Base-by-base conservation (phyloP, 2,113 vertebrate species). In the Sorex araneus region DNA sequence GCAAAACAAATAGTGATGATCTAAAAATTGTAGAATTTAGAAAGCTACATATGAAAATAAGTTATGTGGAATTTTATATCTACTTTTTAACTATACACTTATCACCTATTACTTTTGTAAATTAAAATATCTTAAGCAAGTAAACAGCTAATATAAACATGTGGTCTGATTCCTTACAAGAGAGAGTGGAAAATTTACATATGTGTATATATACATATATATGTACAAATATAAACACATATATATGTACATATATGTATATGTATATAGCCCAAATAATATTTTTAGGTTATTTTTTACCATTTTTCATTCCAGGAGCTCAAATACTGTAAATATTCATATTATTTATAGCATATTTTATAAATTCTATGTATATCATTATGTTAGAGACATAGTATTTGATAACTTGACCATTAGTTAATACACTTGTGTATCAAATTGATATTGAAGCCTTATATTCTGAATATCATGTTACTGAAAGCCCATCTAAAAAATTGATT, bases 91-190 rank as follows among this genome's bases (percentile, higher is more conserved):
- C 23, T 60, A 4, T 7, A 57, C 57, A 60, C 23, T 60, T 60
- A 21, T 79, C 54, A 92, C 40, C 7, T 71, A 54, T 30, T 67
- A 81, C 34, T 0, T 91, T 50, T 50, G 47, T 50, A 80, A 69
- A 40, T 84, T 81, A 81, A 92, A 87, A 89, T 66, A 1, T 6
- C 8, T 57, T 91, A 8, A 87, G 66, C 64, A 81, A 81, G 27
- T 19, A 82, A 16, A 11, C 1, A 70, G 40, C 25, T 64, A 74
- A 69, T 64, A 75, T 66, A 66, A 77, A 74, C 63, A 70, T 27
- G 10, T 75, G 0, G 6, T 25, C 18, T 88, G 7, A 60, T 60
- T 19, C 57, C 21, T 21, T 60, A 60, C 18, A 60, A 60, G 57
- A 23, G 57, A 19, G 18, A 60, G 57, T 60, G 57, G 4, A 60